Percentiles rank a stretch among this genome's conserved stretches.
phyloP scores from a whole-genome alignment of 2,797 vertebrate genomes.

The Micrastur ruficollis region DNA sequence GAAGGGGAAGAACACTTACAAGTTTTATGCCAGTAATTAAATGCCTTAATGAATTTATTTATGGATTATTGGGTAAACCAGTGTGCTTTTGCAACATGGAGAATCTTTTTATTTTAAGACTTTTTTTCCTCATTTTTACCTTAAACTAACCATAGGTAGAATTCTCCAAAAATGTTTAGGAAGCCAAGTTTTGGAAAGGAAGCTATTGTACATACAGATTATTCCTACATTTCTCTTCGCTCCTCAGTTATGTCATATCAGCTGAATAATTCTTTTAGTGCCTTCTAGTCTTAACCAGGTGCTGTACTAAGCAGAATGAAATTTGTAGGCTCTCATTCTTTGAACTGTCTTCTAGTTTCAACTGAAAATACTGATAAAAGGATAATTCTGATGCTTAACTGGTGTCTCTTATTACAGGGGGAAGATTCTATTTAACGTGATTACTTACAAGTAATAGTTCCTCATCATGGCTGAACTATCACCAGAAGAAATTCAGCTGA shows the following conservation, averaged over 20 bases:
- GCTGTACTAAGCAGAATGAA: neutral
- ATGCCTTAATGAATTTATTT: neutral
- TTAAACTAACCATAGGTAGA: neutral
- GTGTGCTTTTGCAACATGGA: neutral
- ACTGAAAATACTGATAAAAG: neutral
- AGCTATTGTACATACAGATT: neutral
- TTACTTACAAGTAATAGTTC: neutral
- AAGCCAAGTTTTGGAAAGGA: neutral
- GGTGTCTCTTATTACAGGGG: neutral
- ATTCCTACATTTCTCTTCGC: neutral
- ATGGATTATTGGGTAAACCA: neutral
- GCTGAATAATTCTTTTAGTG: neutral
- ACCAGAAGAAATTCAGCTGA: slow-evolving; percentile 85
- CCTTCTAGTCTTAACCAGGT: neutral
- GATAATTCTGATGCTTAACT: neutral
- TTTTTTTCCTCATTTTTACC: neutral
- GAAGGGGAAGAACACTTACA: neutral
- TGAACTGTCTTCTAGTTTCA: neutral
- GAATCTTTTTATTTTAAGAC: neutral
- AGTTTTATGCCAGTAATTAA: neutral
- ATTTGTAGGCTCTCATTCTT: neutral
- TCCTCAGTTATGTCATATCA: neutral
- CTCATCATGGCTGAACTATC: slow-evolving; percentile 88
- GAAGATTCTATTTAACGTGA: neutral
- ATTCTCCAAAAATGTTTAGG: neutral